phyloP scores from a whole-genome alignment of 2,113 vertebrate species.

The Nerophis lumbriciformis region DNA sequence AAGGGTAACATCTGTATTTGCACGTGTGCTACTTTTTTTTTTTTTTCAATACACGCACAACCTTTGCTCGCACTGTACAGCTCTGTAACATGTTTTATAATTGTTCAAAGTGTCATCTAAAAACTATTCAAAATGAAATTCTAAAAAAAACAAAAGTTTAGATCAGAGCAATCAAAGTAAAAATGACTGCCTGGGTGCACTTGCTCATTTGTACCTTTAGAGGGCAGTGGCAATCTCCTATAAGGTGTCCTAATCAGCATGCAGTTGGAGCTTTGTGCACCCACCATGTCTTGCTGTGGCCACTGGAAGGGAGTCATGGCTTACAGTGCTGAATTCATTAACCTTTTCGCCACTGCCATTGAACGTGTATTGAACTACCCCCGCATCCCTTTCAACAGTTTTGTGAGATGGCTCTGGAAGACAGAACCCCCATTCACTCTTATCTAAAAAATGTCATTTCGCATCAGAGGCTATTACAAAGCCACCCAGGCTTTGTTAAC shows the following conservation, averaged over 20 bases:
- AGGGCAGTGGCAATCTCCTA: slow-evolving; percentile 63
- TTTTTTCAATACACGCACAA: too few species aligned
- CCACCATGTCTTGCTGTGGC: slow-evolving; percentile 16
- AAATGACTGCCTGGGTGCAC: slow-evolving; percentile 10
- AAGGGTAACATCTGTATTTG: too few species aligned
- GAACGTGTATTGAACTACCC: slow-evolving; percentile 37
- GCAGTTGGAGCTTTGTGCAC: slow-evolving; percentile 19
- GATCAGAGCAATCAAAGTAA: not conserved
- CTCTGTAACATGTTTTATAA: too few species aligned
- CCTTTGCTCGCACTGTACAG: too few species aligned
- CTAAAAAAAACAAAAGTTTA: not conserved
- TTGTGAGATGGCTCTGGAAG: slow-evolving; percentile 14
- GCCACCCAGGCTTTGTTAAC: slow-evolving; percentile 23
- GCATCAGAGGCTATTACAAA: slow-evolving; percentile 54
- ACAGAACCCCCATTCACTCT: slow-evolving; percentile 33
- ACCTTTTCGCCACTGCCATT: slow-evolving; percentile 61
- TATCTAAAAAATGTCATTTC: slow-evolving; percentile 52
- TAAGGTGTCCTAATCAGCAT: slow-evolving; percentile 39
- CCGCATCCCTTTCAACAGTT: slow-evolving; percentile 39
- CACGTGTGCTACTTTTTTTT: too few species aligned
- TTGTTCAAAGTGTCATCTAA: too few species aligned
- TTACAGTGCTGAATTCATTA: slow-evolving; percentile 61
- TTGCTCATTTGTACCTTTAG: slow-evolving; percentile 41
- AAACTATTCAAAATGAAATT: not conserved
- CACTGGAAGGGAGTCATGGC: slow-evolving; percentile 53